Base-by-base conservation (phyloP, 2,113 vertebrate genomes). In the Rhinogobius similis region DNA sequence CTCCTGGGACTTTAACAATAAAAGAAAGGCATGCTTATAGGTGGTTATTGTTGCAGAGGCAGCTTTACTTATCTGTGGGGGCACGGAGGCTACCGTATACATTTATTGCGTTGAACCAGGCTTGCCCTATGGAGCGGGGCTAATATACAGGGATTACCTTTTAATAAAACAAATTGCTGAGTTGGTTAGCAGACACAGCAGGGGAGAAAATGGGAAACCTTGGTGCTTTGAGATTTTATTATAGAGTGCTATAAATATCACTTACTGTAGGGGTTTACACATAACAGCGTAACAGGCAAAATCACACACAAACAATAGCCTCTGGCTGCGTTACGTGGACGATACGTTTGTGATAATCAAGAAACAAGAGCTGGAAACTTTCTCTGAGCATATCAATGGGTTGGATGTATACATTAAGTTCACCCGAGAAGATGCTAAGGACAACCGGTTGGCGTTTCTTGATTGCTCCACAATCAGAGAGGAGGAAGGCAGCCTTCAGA, bases 141-240 rank as follows among this genome's bases (percentile, higher is more conserved):
- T 58, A 29, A 58, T 58, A 58, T 58, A 29, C 55, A 18, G 14
- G 55, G 55, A 58, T 58, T 58, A 58, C 14, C 55, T 58, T 58
- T 58, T 58, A 58, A 58, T 58, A 58, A 58, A 58, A 58, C 55
- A 58, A 58, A 58, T 56, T 58, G 55, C 55, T 58, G 55, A 58
- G 55, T 18, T 27, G 24, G 24, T 58, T 29, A 18, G 26, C 8
- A 4, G 6, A 18, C 29, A 29, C 26, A 14, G 2, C 55, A 10
- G 55, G 55, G 55, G 55, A 29, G 26, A 1, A 8, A 18, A 29
- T 14, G 5, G 24, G 24, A 18, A 29, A 58, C 3, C 14, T 29
- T 2, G 0, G 26, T 7, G 55, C 14, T 27, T 12, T 58, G 9
- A 27, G 26, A 5, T 58, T 26, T 18, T 29, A 26, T 55, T 26